Evolutionary conservation across 2,888 invertebrate genomes (phyloP), one percentile per base, ranked within the genome.

Genomic region (Catocala sponsa): DNA sequence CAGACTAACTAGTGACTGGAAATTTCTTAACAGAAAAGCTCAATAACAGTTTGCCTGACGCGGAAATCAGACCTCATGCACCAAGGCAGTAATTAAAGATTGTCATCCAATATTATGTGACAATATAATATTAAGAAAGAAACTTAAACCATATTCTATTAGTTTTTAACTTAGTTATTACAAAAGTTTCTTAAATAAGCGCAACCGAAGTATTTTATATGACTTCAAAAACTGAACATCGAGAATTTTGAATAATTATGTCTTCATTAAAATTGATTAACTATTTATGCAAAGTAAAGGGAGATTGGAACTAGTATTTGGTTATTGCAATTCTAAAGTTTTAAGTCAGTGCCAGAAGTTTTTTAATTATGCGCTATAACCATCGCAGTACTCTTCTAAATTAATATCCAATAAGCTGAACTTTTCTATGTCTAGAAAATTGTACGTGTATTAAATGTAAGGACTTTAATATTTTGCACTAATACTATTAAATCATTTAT

Each of bases 341-440:
- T 61, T 43, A 56, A 70, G 51, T 61, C 53, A 62, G 64, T 55
- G 65, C 58, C 44, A 62, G 41, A 81, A 76, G 76, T 79, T 81
- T 79, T 81, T 80, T 76, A 80, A 80, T 78, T 79, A 75, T 70
- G 55, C 65, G 50, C 57, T 69, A 73, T 78, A 72, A 67, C 70
- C 54, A 52, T 68, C 49, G 63, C 57, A 41, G 51, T 57, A 58
- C 46, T 59, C 56, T 60, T 38, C 15, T 51, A 68, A 74, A 61
- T 68, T 64, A 73, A 76, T 70, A 72, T 75, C 55, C 54, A 64
- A 75, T 80, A 77, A 80, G 73, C 70, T 59, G 12, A 70, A 80
- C 74, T 72, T 76, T 78, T 63, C 66, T 65, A 60, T 63, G 76
- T 79, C 78, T 81, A 74, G 68, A 76, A 81, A 83, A 76, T 82